Evolutionary conservation across 2,113 vertebrate genomes (phyloP), one percentile per base, ranked within the genome.

Genomic region (Rhipidura dahli): DNA sequence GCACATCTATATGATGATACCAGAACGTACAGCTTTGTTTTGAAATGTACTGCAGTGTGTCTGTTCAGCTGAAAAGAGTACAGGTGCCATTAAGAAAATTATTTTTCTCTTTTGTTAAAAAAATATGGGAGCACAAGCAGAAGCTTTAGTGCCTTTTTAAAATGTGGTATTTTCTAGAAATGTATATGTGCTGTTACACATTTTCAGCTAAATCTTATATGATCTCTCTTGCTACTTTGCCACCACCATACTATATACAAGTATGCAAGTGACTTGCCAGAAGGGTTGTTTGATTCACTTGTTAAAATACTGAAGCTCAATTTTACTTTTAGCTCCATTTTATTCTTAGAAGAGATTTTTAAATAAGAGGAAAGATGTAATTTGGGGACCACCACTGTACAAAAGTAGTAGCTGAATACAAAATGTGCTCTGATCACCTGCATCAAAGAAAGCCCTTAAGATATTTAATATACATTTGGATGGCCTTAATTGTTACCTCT

Each of bases 121-220:
- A 97, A 95, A 95, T 24, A 95, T 49, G 64, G 94, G 97, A 98
- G 98, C 98, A 98, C 98, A 98, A 98, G 98, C 97, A 97, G 91
- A 98, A 96, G 98, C 97, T 98, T 98, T 96, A 98, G 98, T 98
- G 98, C 98, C 98, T 98, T 98, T 91, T 98, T 95, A 94, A 97
- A 95, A 93, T 93, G 95, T 96, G 97, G 77, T 97, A 94, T 98
- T 98, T 98, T 98, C 65, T 96, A 95, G 95, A 97, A 94, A 97
- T 93, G 54, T 97, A 11, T 96, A 82, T 89, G 96, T 97, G 94
- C 86, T 97, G 23, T 92, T 94, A 90, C 44, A 92, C 72, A 94
- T 87, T 93, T 90, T 96, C 40, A 81, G 13, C 84, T 97, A 66
- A 77, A 73, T 80, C 68, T 73, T 96, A 39, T 2, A 54, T 92